phyloP scores from a whole-genome alignment of 2,113 vertebrate species.

The Heterocephalus glaber region DNA sequence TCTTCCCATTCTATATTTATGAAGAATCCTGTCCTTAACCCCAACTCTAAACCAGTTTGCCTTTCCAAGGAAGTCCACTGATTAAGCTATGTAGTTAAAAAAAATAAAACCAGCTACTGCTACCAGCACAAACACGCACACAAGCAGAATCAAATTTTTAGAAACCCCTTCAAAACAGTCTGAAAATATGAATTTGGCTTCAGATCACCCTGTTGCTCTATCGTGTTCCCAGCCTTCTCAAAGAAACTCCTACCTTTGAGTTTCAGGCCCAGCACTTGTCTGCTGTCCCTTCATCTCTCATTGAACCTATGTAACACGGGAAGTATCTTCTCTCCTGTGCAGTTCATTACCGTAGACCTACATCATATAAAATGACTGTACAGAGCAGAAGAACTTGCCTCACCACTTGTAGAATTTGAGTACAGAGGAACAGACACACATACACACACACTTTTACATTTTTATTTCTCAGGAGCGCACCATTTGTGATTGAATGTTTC shows the following conservation, averaged over 20 bases:
- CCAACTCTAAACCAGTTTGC: not conserved
- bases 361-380: not conserved
- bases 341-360: not conserved
- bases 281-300: not conserved
- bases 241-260: not conserved
- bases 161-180: not conserved
- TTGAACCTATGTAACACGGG: not conserved
- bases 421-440: not conserved
- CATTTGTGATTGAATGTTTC: slow-evolving; percentile 78
- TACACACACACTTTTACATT: slow-evolving; percentile 49
- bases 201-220: not conserved
- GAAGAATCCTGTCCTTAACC: not conserved
- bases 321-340: not conserved
- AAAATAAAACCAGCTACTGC: not conserved
- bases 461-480: slow-evolving; percentile 63
- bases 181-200: not conserved
- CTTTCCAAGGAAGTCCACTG: not conserved
- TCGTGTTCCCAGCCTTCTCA: not conserved
- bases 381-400: not conserved
- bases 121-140: not conserved
- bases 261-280: not conserved
- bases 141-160: not conserved
- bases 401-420: not conserved
- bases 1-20: not conserved
- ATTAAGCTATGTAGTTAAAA: not conserved